Conservation (phyloP, 2,888 invertebrate genomes). For the Zootermopsis nevadensis region DNA sequence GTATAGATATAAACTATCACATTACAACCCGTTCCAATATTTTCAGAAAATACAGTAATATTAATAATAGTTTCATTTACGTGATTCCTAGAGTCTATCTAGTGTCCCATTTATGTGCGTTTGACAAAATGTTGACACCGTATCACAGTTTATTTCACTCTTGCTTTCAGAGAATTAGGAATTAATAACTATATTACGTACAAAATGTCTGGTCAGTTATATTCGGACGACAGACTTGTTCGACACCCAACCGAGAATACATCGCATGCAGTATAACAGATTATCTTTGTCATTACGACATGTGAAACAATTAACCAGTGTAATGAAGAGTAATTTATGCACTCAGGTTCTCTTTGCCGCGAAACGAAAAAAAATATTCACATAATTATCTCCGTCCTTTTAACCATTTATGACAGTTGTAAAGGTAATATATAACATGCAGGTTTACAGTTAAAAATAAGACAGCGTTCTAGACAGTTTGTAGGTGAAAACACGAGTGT, state of each 20-base stretch:
- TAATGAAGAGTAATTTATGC: constrained; percentile 13
- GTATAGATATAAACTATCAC: too few relatives aligned
- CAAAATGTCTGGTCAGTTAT: neutral
- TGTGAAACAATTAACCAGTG: neutral
- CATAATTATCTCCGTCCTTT: neutral
- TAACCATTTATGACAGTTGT: neutral
- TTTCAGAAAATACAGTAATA: too few relatives aligned
- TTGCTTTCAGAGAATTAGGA: neutral
- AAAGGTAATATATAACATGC: neutral
- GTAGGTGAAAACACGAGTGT: too few relatives aligned
- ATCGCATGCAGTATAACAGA: neutral
- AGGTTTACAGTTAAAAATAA: too few relatives aligned
- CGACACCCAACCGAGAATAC: constrained; percentile 8
- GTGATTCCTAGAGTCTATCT: too few relatives aligned
- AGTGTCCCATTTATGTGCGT: too few relatives aligned
- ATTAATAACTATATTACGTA: neutral
- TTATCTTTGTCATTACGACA: neutral
- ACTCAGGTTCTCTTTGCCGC: neutral
- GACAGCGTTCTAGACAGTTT: too few relatives aligned
- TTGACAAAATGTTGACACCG: neutral
- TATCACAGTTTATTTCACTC: neutral
- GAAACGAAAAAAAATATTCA: constrained; percentile 11
- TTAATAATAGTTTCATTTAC: too few relatives aligned
- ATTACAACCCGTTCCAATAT: too few relatives aligned
- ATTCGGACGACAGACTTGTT: neutral